Evolutionary conservation across 1,140 invertebrate genomes (phyloP).

Genomic region (Galendromus occidentalis): DNA sequence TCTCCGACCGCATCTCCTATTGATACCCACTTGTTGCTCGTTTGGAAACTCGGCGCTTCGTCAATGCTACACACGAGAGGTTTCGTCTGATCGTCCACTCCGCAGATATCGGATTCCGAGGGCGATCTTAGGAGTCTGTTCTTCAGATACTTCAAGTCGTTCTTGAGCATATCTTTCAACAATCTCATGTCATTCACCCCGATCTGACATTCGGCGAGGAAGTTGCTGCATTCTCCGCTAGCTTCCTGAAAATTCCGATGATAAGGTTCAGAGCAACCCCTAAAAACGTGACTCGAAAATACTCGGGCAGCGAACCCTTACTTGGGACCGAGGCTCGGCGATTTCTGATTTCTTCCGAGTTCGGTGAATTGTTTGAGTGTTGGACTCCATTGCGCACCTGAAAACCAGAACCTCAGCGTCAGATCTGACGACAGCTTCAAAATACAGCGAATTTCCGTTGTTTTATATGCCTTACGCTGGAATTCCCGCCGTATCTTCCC

Average conservation of each 20-base stretch:
- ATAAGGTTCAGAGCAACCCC: background rate
- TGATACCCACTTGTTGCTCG: background rate
- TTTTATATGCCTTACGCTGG: too few relatives aligned
- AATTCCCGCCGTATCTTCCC: too few relatives aligned
- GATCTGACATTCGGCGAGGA: background rate
- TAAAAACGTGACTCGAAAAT: too few relatives aligned
- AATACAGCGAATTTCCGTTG: too few relatives aligned
- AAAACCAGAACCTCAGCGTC: too few relatives aligned
- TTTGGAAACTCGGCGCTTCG: background rate
- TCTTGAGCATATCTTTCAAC: background rate
- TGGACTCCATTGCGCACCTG: too few relatives aligned
- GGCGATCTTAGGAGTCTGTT: background rate
- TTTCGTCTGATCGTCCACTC: background rate
- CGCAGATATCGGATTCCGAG: background rate
- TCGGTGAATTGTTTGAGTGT: too few relatives aligned
- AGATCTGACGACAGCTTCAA: too few relatives aligned
- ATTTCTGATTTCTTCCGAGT: too few relatives aligned
- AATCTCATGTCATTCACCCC: background rate
- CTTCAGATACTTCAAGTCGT: background rate
- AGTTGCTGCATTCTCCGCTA: background rate
- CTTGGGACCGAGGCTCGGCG: too few relatives aligned
- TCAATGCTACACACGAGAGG: background rate
- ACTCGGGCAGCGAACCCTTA: too few relatives aligned
- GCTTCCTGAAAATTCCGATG: background rate
- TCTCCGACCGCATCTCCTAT: too few relatives aligned